phyloP scores from a whole-genome alignment of 2,797 vertebrate genomes.

The Falco cherrug region DNA sequence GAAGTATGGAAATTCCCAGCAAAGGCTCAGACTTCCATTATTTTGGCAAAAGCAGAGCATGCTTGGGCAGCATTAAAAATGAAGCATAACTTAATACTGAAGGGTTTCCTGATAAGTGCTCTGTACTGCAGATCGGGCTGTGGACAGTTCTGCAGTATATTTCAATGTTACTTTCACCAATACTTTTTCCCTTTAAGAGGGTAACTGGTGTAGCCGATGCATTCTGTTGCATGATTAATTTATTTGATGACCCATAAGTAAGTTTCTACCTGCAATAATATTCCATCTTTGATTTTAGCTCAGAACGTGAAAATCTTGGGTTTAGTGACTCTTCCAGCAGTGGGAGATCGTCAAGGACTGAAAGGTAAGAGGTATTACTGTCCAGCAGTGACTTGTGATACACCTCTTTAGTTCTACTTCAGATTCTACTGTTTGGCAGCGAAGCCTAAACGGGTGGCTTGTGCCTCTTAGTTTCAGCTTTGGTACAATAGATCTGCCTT shows the following conservation, averaged over 20 bases:
- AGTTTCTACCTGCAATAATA: background rate
- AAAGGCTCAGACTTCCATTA: slow-evolving; percentile 61
- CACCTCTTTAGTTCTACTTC: background rate
- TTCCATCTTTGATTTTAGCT: background rate
- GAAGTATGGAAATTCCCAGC: slow-evolving; percentile 62
- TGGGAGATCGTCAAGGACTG: background rate
- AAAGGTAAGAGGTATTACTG: background rate
- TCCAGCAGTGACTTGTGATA: background rate
- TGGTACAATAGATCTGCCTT: background rate
- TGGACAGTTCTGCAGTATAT: background rate
- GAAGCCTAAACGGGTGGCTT: background rate
- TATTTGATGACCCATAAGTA: background rate
- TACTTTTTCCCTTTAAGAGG: background rate
- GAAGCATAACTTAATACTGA: background rate
- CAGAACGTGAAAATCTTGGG: background rate
- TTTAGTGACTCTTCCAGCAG: background rate
- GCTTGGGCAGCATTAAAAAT: slow-evolving; percentile 46
- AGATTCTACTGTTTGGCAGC: background rate
- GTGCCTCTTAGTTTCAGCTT: background rate
- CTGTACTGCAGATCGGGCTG: background rate
- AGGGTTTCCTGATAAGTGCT: background rate
- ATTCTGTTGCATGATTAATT: background rate
- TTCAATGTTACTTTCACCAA: background rate
- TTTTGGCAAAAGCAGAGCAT: slow-evolving; percentile 47
- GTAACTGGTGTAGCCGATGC: background rate